Evolutionary conservation across 2,797 vertebrate genomes (phyloP).

Genomic region (Caiman crocodilus): DNA sequence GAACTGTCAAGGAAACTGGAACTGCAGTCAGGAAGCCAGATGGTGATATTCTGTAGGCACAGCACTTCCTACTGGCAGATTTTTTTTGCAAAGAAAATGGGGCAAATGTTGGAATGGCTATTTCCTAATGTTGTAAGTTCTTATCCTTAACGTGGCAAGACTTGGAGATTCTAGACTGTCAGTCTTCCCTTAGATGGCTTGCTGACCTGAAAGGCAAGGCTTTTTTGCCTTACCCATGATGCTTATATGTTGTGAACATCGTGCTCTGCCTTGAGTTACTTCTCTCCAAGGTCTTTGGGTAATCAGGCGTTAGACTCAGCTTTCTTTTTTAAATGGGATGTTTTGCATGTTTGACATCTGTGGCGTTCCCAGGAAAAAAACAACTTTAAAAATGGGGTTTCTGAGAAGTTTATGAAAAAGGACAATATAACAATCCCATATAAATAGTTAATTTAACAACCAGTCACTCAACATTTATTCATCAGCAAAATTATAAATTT

Average conservation of each 20-base stretch:
- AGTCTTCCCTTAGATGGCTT: not conserved
- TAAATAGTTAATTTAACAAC: slow-evolving; percentile 23
- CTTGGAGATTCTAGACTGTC: not conserved
- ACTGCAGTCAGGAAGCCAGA: slow-evolving; percentile 17
- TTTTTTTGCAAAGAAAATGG: not conserved
- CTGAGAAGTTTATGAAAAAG: slow-evolving; percentile 19
- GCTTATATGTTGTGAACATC: not conserved
- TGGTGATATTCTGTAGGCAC: slow-evolving; percentile 14
- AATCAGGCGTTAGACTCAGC: not conserved
- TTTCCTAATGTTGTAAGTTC: not conserved
- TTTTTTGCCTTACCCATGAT: not conserved
- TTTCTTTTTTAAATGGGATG: too few relatives aligned
- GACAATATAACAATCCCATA: slow-evolving; percentile 51
- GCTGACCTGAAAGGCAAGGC: not conserved
- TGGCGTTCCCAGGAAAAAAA: not conserved
- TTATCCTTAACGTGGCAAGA: not conserved
- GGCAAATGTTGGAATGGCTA: not conserved
- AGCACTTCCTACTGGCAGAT: not conserved
- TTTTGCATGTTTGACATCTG: not conserved
- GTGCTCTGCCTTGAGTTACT: not conserved
- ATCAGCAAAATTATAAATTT: not conserved
- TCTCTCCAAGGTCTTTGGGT: not conserved
- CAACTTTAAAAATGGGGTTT: too few relatives aligned
- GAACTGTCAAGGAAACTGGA: not conserved
- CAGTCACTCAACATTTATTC: not conserved